Evolutionary conservation across 2,113 vertebrate species (phyloP).

Genomic region (Colistium nudipinnis): DNA sequence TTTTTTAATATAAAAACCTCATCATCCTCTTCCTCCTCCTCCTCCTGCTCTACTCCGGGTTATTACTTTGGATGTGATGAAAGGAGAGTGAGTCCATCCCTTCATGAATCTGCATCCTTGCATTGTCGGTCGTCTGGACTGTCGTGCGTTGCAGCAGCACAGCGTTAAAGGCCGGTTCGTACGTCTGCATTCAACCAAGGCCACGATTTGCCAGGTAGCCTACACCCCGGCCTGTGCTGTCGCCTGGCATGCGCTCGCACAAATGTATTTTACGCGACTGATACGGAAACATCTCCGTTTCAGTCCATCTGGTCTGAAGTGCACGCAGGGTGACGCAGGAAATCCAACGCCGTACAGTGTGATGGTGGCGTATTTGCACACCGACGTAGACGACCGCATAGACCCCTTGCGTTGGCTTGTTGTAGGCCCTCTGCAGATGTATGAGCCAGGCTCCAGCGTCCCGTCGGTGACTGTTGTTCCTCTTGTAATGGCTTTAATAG

Average conservation of each 20-base stretch:
- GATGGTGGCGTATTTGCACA: too few relatives aligned
- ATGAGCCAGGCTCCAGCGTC: background rate
- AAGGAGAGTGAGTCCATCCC: conserved; percentile 13
- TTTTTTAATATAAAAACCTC: background rate
- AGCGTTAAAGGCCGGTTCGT: background rate
- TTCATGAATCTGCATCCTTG: background rate
- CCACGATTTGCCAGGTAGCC: too few relatives aligned
- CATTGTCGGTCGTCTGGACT: background rate
- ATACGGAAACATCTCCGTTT: too few relatives aligned
- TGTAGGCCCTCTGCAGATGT: background rate
- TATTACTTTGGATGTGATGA: conserved; percentile 2
- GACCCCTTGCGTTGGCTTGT: background rate
- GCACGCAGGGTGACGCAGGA: background rate
- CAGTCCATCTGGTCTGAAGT: too few relatives aligned
- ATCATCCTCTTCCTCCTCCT: background rate
- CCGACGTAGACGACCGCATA: too few relatives aligned
- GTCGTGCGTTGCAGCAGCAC: too few relatives aligned
- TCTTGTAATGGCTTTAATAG: conserved; percentile 84
- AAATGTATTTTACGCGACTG: too few relatives aligned
- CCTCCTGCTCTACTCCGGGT: background rate
- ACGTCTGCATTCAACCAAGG: background rate
- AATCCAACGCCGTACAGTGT: too few relatives aligned
- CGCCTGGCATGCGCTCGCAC: too few relatives aligned
- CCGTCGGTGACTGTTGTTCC: conserved; percentile 85
- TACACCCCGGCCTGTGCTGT: too few relatives aligned